These are phyloP conservation scores for Panthera tigris DNA, from an alignment of 2,113 vertebrate genomes.

Conservation along the genomic window DNA sequence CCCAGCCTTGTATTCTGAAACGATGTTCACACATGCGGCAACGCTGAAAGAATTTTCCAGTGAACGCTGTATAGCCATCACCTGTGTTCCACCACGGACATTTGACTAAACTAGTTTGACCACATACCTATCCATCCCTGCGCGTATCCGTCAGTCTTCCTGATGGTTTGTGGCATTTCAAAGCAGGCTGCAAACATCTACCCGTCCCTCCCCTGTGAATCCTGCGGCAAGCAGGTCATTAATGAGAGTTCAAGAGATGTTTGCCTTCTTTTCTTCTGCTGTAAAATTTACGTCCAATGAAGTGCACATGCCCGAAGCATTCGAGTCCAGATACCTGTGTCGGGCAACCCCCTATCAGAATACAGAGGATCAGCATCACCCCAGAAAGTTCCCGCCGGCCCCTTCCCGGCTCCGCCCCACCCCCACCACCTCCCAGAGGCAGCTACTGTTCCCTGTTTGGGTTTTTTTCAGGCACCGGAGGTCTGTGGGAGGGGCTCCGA, in stretches of 20 bases:
- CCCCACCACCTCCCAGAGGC: neutral
- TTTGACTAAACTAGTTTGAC: neutral
- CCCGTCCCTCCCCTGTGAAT: rapidly evolving
- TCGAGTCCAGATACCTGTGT: no score
- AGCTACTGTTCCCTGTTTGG: neutral
- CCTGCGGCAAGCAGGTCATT: neutral
- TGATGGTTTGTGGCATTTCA: neutral
- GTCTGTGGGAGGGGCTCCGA: neutral
- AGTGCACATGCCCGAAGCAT: rapidly evolving
- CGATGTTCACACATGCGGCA: neutral
- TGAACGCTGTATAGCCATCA: rapidly evolving
- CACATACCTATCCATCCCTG: rapidly evolving
- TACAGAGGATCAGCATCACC: neutral
- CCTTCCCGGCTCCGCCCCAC: rapidly evolving
- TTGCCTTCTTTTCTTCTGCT: neutral
- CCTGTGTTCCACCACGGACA: neutral
- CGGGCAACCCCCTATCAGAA: neutral
- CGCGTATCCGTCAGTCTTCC: rapidly evolving
- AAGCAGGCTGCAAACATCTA: neutral
- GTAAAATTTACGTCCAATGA: neutral
- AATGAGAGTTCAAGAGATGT: neutral
- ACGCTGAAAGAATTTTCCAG: neutral
- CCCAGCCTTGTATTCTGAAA: neutral
- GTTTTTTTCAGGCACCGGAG: neutral
- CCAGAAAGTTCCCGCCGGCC: neutral